A percentile compares a stretch with the other conserved stretches of the same genome.
phyloP scores from a whole-genome alignment of 2,797 vertebrate species.

The Premnoplex brunnescens region DNA sequence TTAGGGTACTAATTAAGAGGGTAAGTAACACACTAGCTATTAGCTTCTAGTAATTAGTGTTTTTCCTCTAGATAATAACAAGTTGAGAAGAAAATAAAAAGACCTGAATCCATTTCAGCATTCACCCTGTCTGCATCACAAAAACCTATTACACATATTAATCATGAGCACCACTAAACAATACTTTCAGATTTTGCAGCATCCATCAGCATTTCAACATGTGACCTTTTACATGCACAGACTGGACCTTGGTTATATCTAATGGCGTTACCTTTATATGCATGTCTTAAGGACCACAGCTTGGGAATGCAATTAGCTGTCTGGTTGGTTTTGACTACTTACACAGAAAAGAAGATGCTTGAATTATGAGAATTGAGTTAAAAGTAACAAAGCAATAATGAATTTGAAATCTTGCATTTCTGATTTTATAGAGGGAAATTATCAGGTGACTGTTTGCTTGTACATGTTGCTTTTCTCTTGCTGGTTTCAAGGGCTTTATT shows the following conservation, averaged over 20 bases:
- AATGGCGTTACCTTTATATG: neutral
- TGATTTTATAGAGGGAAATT: neutral
- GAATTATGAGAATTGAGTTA: neutral
- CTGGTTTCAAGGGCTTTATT: neutral
- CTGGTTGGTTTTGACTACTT: neutral
- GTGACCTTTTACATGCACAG: neutral
- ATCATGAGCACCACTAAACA: neutral
- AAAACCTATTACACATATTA: neutral
- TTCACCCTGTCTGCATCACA: neutral
- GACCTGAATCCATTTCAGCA: neutral
- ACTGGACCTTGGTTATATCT: neutral
- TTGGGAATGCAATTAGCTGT: neutral
- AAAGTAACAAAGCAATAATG: neutral
- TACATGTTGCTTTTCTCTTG: neutral
- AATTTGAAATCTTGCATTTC: neutral
- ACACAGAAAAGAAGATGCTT: neutral
- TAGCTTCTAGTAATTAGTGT: constrained; percentile 48
- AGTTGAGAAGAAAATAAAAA: constrained; percentile 36
- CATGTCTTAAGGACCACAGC: neutral
- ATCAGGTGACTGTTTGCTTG: neutral
- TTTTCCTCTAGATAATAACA: constrained; percentile 45
- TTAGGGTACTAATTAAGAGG: constrained; percentile 55
- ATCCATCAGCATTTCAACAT: neutral
- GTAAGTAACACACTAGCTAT: constrained; percentile 49
- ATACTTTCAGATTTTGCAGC: neutral